phyloP scores from a whole-genome alignment of 2,113 vertebrate genomes.

The Athene cunicularia region DNA sequence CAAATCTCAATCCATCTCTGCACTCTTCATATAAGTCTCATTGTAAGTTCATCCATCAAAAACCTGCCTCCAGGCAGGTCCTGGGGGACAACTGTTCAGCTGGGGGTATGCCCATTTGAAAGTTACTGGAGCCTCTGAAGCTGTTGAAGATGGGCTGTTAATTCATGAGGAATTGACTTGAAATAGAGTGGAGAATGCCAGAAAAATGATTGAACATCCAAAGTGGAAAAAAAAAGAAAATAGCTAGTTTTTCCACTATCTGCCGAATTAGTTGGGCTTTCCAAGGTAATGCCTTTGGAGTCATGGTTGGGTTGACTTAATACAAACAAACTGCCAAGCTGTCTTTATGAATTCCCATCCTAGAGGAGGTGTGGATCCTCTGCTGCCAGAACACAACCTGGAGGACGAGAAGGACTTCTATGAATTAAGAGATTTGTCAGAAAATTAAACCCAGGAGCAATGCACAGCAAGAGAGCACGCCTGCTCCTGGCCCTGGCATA shows the following conservation, averaged over 20 bases:
- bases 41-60: background rate
- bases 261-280: background rate
- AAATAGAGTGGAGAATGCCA: background rate
- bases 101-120: background rate
- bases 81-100: background rate
- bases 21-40: background rate
- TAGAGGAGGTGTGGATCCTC: background rate
- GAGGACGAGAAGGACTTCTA: background rate
- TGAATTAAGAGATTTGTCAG: background rate
- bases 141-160: background rate
- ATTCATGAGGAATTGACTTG: background rate
- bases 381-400: background rate
- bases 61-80: background rate
- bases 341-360: background rate
- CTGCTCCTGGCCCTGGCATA: background rate
- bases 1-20: background rate
- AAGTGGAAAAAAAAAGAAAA: background rate
- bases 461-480: rapidly evolving
- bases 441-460: background rate
- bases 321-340: background rate
- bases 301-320: background rate
- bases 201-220: background rate
- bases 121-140: background rate
- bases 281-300: background rate
- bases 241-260: background rate